Evolutionary conservation across 2,797 vertebrate genomes (phyloP), one percentile per base, ranked within the genome.

Genomic region (Tapera naevia): DNA sequence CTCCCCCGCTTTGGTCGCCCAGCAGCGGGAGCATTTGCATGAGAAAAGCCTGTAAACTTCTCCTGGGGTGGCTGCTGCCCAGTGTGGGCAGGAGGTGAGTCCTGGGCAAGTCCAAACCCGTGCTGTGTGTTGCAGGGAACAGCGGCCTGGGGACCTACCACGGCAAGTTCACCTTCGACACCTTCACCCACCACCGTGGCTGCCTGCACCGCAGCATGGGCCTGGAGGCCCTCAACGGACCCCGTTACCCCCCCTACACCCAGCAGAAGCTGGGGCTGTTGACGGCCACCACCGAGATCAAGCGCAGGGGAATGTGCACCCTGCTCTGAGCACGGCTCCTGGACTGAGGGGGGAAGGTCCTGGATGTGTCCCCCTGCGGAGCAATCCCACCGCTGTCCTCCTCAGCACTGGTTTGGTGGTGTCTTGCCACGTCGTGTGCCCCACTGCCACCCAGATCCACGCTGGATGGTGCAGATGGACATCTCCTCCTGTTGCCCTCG

Each of bases 141-240:
- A 99, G 99, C 0, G 99, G 99, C 2, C 97, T 98, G 82, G 99
- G 99, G 54, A 98, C 39, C 51, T 99, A 99, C 92, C 99, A 99
- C 0, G 99, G 99, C 41, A 98, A 97, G 91, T 99, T 98, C 98
- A 98, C 98, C 94, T 99, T 99, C 0, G 98, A 99, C 96, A 98
- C 98, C 2, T 99, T 99, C 96, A 98, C 97, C 83, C 98, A 99
- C 86, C 97, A 89, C 19, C 98, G 98, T 0, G 97, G 96, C 71
- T 98, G 98, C 91, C 97, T 99, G 97, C 97, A 98, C 93, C 98
- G 99, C 3, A 96, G 89, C 72, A 98, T 98, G 41, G 96, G 97
- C 7, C 74, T 99, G 92, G 99, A 99, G 96, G 94, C 97, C 6
- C 35, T 99, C 48, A 98, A 99, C 13, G 2, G 67, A 39, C 58